These are phyloP conservation scores for Neogale vison DNA, from an alignment of 2,113 vertebrate genomes.

Conservation along the genomic window DNA sequence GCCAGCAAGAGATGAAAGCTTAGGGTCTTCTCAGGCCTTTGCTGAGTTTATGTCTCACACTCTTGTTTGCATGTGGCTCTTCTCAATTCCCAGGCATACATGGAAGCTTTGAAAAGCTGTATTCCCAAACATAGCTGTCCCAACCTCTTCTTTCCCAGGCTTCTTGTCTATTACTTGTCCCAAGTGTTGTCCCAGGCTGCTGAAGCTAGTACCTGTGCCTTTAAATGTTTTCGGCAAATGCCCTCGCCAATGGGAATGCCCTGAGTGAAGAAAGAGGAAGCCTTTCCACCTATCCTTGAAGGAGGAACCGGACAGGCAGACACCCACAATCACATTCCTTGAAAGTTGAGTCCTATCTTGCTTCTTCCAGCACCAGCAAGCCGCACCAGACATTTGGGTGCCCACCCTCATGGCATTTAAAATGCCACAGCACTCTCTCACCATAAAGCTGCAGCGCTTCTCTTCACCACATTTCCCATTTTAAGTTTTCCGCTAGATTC, in stretches of 20 bases:
- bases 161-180: not conserved
- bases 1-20: not conserved
- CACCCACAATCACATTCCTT: not conserved
- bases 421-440: not conserved
- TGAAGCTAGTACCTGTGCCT: not conserved
- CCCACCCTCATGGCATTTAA: not conserved
- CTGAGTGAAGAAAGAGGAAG: not conserved
- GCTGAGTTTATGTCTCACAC: not conserved
- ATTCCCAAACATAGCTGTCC: not conserved
- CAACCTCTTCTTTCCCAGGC: not conserved
- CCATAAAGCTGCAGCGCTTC: not conserved
- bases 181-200: not conserved
- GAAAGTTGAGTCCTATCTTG: not conserved
- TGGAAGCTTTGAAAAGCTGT: not conserved
- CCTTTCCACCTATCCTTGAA: not conserved
- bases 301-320: not conserved
- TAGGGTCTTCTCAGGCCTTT: not conserved
- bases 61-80: not conserved
- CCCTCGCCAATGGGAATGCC: not conserved
- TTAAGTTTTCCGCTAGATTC: not conserved
- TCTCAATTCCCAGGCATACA: not conserved
- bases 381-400: not conserved
- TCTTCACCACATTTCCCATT: not conserved
- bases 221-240: not conserved
- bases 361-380: no score